Percentiles rank a stretch among this genome's conserved stretches.
Evolutionary conservation across 2,113 vertebrate genomes (phyloP).

Genomic region (Alexandromys fortis): DNA sequence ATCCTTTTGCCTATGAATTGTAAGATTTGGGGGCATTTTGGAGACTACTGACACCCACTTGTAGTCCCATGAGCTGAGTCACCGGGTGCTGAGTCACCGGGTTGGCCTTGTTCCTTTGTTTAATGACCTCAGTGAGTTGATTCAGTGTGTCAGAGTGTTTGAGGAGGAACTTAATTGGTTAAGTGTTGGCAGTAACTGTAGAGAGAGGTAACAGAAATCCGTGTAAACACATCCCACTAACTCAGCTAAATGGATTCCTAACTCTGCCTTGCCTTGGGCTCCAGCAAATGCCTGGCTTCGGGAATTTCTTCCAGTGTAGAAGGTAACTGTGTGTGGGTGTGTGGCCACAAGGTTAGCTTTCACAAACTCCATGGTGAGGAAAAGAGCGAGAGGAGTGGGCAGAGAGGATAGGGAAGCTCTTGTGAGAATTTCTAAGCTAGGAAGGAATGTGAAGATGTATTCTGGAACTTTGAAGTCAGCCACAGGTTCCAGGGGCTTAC

Average conservation of each 20-base stretch:
- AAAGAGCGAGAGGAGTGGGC: not conserved
- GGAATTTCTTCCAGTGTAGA: not conserved
- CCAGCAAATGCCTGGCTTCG: fast-evolving
- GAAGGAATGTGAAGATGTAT: not conserved
- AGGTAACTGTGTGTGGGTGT: not conserved
- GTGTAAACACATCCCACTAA: not conserved
- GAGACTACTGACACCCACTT: not conserved
- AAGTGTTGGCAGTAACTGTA: not conserved
- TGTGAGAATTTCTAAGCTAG: not conserved
- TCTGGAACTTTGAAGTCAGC: not conserved
- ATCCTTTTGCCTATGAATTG: not conserved
- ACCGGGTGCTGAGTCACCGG: not conserved
- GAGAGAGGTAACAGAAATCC: not conserved
- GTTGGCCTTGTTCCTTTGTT: not conserved
- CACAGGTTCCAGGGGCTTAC: not conserved
- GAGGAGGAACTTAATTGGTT: not conserved
- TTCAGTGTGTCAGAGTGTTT: not conserved
- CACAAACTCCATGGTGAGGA: not conserved
- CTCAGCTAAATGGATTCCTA: not conserved
- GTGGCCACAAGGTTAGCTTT: not conserved
- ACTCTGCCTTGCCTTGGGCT: not conserved
- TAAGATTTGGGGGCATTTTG: not conserved
- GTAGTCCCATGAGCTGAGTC: not conserved
- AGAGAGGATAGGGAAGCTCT: not conserved
- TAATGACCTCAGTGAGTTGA: not conserved